A percentile compares a stretch with the other conserved stretches of the same genome.
Evolutionary conservation across 2,113 vertebrate species (phyloP).

Genomic region (Lophotis ruficrista): DNA sequence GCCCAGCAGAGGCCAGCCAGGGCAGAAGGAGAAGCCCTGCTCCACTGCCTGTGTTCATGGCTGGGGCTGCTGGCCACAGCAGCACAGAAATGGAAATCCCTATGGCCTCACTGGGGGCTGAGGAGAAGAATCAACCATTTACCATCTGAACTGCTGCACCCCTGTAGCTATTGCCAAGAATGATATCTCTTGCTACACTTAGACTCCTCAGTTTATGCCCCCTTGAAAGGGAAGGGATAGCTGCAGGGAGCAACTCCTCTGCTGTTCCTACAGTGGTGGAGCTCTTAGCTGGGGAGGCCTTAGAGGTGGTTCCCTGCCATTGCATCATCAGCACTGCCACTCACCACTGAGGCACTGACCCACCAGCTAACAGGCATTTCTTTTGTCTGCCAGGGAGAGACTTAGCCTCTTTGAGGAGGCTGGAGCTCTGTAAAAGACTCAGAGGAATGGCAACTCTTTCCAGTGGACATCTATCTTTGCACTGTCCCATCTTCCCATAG

Average conservation of each 20-base stretch:
- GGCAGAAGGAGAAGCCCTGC: not conserved
- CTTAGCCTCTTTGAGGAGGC: too few relatives aligned
- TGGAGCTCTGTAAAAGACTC: not conserved
- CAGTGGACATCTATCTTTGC: not conserved
- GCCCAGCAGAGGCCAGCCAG: not conserved
- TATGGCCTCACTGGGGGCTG: too few relatives aligned
- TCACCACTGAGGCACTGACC: not conserved
- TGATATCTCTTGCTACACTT: not conserved
- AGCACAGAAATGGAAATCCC: not conserved
- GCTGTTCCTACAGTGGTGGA: not conserved
- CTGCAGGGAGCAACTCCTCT: not conserved
- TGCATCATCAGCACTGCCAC: not conserved
- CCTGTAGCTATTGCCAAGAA: not conserved
- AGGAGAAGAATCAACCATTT: not conserved
- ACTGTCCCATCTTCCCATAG: not conserved
- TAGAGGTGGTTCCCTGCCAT: not conserved
- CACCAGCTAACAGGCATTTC: not conserved
- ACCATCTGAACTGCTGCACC: not conserved
- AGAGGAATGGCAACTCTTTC: not conserved
- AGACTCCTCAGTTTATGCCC: not conserved
- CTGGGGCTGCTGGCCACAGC: not conserved
- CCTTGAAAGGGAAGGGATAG: not conserved
- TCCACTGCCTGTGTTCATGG: too few relatives aligned
- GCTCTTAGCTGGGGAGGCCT: not conserved
- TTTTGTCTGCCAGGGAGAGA: not conserved